phyloP scores from a whole-genome alignment of 1,140 invertebrate genomes.

The Aphaenogaster rudis region DNA sequence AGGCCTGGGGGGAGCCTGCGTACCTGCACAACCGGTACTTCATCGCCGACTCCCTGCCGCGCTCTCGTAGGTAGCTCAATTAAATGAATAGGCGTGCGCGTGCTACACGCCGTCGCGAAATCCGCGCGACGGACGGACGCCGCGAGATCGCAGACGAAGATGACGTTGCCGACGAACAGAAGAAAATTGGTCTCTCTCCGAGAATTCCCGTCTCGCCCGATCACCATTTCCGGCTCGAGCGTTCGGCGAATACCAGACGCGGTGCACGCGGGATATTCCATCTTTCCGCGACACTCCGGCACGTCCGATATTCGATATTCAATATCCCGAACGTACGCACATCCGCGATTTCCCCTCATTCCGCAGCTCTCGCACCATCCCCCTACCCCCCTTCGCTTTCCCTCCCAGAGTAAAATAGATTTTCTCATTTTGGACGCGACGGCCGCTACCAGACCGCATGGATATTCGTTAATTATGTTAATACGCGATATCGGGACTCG shows the following conservation, averaged over 20 bases:
- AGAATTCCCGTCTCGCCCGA: constrained; percentile 42
- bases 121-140: constrained; percentile 8
- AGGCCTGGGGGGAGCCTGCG: constrained; percentile 31
- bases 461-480: constrained; percentile 61
- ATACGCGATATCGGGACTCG: constrained; percentile 27
- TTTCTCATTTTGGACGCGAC: constrained; percentile 29
- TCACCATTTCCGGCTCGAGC: constrained; percentile 54
- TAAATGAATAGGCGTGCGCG: constrained; percentile 60
- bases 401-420: constrained; percentile 13
- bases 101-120: constrained; percentile 50
- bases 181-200: not conserved
- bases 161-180: not conserved
- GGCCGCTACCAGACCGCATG: constrained; percentile 5
- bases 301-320: constrained; percentile 64
- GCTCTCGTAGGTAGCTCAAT: constrained; percentile 68
- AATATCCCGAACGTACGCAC: constrained; percentile 35
- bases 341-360: constrained; percentile 30
- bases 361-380: too few species aligned
- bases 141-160: not conserved
- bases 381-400: not conserved
- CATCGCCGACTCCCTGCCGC: constrained; percentile 36
- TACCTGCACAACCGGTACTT: constrained; percentile 68
- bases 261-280: constrained; percentile 34
- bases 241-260: constrained; percentile 36
- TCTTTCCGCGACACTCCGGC: constrained; percentile 33